Conservation (phyloP, 92 coral and sea anemone genomes). For the Epizoanthus fatuus region DNA sequence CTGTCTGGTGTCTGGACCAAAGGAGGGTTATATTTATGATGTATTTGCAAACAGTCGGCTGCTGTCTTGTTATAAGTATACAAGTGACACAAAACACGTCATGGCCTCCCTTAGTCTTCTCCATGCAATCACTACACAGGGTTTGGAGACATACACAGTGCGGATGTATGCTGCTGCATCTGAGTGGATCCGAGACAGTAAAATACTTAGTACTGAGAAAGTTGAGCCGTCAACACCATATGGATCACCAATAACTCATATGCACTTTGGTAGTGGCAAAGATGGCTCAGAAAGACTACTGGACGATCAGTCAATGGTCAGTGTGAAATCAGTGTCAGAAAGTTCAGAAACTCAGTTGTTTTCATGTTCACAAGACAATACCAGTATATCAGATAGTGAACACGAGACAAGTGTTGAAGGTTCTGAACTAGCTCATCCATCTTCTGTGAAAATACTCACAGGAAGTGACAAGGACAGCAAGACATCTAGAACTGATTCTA, state of each 20-base stretch:
- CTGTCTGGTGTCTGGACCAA: conserved; percentile 91
- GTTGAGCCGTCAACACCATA: too few species aligned
- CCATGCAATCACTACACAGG: conserved; percentile 91
- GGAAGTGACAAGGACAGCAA: not conserved
- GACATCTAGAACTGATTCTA: not conserved
- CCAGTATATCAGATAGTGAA: not conserved
- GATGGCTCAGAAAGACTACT: not conserved
- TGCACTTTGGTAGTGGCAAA: conserved; percentile 6
- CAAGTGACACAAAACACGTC: conserved; percentile 84
- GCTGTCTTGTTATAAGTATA: conserved; percentile 83
- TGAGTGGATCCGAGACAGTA: conserved; percentile 50
- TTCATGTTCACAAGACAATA: not conserved
- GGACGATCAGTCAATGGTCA: not conserved
- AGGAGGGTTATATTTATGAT: conserved; percentile 90
- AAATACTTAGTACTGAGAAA: not conserved
- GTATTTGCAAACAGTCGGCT: conserved; percentile 74
- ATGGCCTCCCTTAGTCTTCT: conserved; percentile 78
- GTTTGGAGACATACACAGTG: conserved; percentile 92
- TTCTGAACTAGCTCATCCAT: not conserved
- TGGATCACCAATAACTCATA: conserved; percentile 5
- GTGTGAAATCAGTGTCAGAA: not conserved
- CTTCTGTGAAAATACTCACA: not conserved
- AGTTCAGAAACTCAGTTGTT: not conserved
- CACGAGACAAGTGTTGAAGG: conserved; percentile 24
- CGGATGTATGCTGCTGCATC: conserved; percentile 92